Conservation (phyloP, 2,113 vertebrate species). For the Sterna hirundo region DNA sequence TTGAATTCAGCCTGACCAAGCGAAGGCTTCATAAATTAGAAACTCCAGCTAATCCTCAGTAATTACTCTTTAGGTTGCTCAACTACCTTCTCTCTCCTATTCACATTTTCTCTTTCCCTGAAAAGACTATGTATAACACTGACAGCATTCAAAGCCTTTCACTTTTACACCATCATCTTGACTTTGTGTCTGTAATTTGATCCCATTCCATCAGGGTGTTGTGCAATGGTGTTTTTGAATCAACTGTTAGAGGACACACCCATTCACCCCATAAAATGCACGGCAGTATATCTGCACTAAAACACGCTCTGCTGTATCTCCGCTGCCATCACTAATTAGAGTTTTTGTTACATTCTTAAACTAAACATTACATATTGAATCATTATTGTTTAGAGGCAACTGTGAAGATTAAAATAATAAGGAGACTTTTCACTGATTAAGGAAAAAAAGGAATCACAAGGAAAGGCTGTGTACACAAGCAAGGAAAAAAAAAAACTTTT, state of each 20-base stretch:
- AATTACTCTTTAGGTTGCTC: background rate
- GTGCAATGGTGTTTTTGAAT: background rate
- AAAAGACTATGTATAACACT: background rate
- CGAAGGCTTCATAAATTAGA: background rate
- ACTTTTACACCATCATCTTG: background rate
- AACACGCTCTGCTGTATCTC: background rate
- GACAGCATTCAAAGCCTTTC: background rate
- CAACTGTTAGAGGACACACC: background rate
- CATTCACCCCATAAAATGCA: background rate
- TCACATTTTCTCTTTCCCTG: background rate
- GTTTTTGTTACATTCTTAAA: background rate
- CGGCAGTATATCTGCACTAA: background rate
- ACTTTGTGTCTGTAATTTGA: background rate
- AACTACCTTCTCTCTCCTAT: background rate
- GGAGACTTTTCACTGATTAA: background rate
- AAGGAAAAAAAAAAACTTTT: background rate
- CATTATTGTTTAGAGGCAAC: background rate
- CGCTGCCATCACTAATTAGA: background rate
- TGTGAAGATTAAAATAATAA: background rate
- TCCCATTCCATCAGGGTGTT: background rate
- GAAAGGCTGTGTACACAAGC: background rate
- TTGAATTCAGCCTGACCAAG: background rate
- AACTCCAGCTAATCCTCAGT: background rate
- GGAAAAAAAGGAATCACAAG: background rate
- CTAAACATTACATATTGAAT: background rate